Conservation (phyloP, 2,113 vertebrate species). For the Nyctibius bracteatus region DNA sequence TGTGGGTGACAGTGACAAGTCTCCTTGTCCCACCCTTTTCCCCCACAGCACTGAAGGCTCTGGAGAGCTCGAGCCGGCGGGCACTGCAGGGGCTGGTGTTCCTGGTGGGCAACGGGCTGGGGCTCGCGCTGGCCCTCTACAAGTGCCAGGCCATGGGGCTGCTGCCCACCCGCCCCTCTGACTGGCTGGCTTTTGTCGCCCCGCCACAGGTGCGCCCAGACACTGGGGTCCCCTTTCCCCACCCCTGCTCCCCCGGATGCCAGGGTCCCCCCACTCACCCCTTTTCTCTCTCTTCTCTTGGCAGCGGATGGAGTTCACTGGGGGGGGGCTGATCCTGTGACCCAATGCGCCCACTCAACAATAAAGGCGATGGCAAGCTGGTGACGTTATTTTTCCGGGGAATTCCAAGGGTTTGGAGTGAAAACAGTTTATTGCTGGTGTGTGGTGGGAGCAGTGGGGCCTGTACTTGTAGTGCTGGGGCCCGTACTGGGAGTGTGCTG, state of each 20-base stretch:
- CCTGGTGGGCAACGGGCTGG: constrained; percentile 92
- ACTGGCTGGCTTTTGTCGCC: constrained; percentile 97
- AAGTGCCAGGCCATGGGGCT: constrained; percentile 98
- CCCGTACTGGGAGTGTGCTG: not conserved
- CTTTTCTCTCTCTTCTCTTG: not conserved
- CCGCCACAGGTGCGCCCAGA: constrained; percentile 82
- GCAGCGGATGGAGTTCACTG: constrained; percentile 93
- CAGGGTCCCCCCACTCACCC: not conserved
- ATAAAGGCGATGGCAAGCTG: not conserved
- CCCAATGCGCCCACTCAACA: not conserved
- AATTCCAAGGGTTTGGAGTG: fast-evolving
- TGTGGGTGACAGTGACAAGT: not conserved
- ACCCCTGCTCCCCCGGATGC: fast-evolving
- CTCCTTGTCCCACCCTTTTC: not conserved
- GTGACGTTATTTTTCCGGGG: not conserved
- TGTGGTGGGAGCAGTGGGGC: not conserved
- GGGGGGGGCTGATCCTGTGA: constrained; percentile 91
- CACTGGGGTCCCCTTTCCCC: fast-evolving
- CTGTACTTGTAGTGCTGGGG: not conserved
- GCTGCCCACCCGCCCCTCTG: constrained; percentile 92
- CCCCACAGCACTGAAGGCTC: constrained; percentile 88
- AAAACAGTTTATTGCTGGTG: fast-evolving
- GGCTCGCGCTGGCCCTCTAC: constrained; percentile 91
- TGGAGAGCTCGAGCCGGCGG: constrained; percentile 96
- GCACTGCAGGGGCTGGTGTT: constrained; percentile 94